Base-by-base conservation (phyloP, 2,888 invertebrate species). In the Dioctria linearis region DNA sequence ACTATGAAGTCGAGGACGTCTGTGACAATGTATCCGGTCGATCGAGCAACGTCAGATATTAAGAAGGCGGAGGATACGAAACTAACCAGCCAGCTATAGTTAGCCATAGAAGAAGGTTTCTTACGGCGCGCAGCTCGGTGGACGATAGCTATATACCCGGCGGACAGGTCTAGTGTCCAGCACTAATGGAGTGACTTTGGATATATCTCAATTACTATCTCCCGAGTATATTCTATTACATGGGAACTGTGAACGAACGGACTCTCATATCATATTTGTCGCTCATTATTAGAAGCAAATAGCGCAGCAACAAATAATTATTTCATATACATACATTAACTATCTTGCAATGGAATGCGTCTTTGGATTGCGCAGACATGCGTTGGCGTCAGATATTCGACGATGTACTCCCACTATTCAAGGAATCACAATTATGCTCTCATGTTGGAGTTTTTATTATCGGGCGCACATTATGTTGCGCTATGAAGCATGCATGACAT, bases 161-260 rank as follows among this genome's bases (percentile, higher is more conserved):
- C 54, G 61, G 75, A 59, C 75, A 59, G 75, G 75, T 75, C 75
- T 49, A 75, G 57, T 75, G 61, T 59, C 75, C 59, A 59, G 75
- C 75, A 43, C 75, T 75, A 75, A 75, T 75, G 75, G 75, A 75
- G 43, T 59, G 46, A 75, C 75, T 75, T 13, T 13, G 75, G 75
- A 59, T 75, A 75, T 75, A 75, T 75, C 75, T 75, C 75, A 75
- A 75, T 75, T 75, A 75, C 75, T 75, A 75, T 75, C 75, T 57
- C 37, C 61, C 37, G n/a, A 59, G 75, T 59, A 25, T 25, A 75
- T 75, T 75, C 75, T 75, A 75, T 75, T 75, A 75, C 75, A 39
- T 37, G 61, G 46, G 43, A 75, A 40, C 42, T n/a, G 57, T 8
- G 43, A 75, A 75, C 59, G 43, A 51, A 13, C 43, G 25, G 25